Percentiles rank a stretch among this genome's conserved stretches.
phyloP scores from a whole-genome alignment of 2,888 invertebrate genomes.

The Operophtera brumata region DNA sequence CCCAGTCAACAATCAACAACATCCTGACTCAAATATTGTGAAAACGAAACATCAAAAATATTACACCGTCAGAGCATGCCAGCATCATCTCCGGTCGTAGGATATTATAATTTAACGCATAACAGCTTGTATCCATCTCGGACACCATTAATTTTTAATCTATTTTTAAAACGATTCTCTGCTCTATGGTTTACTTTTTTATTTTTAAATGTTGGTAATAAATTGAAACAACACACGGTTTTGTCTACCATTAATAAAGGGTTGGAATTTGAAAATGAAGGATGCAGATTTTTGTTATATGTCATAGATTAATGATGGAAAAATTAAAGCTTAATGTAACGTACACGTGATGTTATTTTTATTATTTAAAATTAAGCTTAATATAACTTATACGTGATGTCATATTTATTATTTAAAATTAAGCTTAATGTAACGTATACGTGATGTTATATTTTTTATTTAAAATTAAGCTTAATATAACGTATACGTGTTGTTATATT shows the following conservation, averaged over 20 bases:
- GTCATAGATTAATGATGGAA: too few relatives aligned
- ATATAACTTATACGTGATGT: too few relatives aligned
- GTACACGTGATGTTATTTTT: too few relatives aligned
- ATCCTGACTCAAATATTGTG: not conserved
- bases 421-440: too few relatives aligned
- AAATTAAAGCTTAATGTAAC: too few relatives aligned
- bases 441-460: too few relatives aligned
- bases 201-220: constrained; percentile 4
- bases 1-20: not conserved
- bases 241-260: not conserved
- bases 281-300: too few relatives aligned
- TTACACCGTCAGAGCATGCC: not conserved
- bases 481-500: too few relatives aligned
- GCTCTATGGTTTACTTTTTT: constrained; percentile 12
- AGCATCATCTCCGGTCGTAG: constrained; percentile 25
- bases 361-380: too few relatives aligned
- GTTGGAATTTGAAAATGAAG: not conserved
- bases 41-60: not conserved
- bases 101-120: constrained; percentile 39
- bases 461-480: too few relatives aligned
- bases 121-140: constrained; percentile 36
- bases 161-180: constrained; percentile 39
- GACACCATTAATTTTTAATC: constrained; percentile 39
- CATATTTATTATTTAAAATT: too few relatives aligned
- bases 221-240: constrained; percentile 3